Base-by-base conservation (phyloP, 2,797 vertebrate species). In the Melopsittacus undulatus region DNA sequence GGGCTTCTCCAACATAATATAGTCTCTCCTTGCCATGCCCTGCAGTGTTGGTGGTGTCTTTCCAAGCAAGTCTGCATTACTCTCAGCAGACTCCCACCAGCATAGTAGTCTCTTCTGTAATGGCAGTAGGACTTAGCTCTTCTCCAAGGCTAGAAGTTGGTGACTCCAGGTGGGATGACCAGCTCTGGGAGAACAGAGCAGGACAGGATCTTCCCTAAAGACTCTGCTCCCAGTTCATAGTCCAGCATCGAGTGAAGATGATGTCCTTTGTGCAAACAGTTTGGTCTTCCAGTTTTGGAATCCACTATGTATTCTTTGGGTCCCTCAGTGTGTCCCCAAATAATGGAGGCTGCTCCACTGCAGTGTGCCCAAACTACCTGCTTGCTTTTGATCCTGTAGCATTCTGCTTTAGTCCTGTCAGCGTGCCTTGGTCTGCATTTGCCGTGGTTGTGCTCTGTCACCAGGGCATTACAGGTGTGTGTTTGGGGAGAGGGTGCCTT, bases 381-480 rank as follows among this genome's bases (percentile, higher is more conserved):
- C 18, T 34, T 7, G 34, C 54, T 29, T 38, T 11, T 32, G 22
- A 12, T 66, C 40, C 59, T 4, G 2, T 4, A 16, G 32, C 9
- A 3, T 24, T 38, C n/a, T 5, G 52, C 77, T 27, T 34, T 4
- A 5, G 29, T 14, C 49, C 38, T 3, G 23, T 12, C 75, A 2
- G 1, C 1, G 9, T 57, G 34, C 32, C 57, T 19, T 5, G 59
- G 11, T 11, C 52, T 27, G 46, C 36, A 32, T 43, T n/a, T 12
- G 48, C 70, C 83, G 11, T 10, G 6, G 22, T 5, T 7, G 3
- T 22, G 51, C 42, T 24, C 22, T 3, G 5, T 38, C 52, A 27
- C 51, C n/a, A 1, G 19, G 23, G 43, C 2, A 4, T 30, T 23
- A 4, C 12, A 5, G 64, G 57, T 4, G 2, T 20, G 24, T 2